These are phyloP conservation scores for Patella pellucida DNA, from an alignment of 2,888 invertebrate genomes.

Conservation along the genomic window DNA sequence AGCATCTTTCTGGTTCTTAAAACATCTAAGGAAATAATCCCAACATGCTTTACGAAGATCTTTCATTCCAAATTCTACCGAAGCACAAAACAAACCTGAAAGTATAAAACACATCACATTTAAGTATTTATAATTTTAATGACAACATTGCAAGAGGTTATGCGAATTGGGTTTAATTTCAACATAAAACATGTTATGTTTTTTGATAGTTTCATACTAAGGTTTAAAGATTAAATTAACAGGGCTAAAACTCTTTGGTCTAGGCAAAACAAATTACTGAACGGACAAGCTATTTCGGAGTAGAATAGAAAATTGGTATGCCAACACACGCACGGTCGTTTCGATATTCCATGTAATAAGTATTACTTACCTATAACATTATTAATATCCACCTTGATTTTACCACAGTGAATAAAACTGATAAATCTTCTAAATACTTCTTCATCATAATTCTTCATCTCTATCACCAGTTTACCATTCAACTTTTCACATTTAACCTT, in stretches of 20 bases:
- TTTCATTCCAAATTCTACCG: constrained; percentile 1
- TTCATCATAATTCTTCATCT: neutral
- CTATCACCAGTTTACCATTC: neutral
- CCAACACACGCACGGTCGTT: no score
- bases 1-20: neutral
- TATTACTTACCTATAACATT: neutral
- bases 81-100: neutral
- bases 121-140: no score
- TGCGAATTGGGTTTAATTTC: no score
- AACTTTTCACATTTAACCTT: neutral
- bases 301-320: no score
- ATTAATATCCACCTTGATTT: neutral
- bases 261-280: no score
- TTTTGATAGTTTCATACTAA: no score
- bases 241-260: no score
- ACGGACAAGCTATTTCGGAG: no score
- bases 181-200: no score
- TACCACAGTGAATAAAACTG: constrained; percentile 11
- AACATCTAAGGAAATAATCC: neutral
- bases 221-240: no score
- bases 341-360: neutral
- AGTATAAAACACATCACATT: neutral
- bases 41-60: neutral
- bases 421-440: constrained; percentile 4
- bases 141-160: no score